These are phyloP conservation scores for Periophthalmus modestus DNA, from an alignment of 2,113 vertebrate species.

Conservation along the genomic window DNA sequence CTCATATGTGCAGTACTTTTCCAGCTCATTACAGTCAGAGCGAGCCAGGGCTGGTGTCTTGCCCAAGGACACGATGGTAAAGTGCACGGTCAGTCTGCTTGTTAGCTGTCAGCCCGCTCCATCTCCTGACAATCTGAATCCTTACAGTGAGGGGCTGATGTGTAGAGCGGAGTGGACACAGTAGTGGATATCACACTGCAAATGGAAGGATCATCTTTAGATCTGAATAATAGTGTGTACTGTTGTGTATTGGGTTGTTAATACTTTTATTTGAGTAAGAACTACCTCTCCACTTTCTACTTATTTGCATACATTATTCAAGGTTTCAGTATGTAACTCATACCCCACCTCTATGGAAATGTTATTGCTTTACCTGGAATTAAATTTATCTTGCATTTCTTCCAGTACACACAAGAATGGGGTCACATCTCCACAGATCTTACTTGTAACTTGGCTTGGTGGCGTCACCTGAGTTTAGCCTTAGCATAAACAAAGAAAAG, in stretches of 20 bases:
- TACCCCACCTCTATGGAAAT: neutral
- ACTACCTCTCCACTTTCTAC: no score
- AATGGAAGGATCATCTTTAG: neutral
- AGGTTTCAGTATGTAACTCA: neutral
- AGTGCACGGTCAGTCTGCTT: neutral
- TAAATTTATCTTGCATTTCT: no score
- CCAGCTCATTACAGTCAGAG: neutral
- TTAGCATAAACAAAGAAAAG: no score
- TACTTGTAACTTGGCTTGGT: neutral
- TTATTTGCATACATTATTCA: neutral
- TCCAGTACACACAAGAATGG: no score
- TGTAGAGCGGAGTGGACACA: neutral
- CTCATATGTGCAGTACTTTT: neutral
- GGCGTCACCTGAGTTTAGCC: no score
- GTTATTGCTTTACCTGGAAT: neutral
- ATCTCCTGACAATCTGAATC: neutral
- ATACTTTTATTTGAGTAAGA: no score
- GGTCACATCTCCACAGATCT: no score
- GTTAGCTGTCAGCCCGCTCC: neutral
- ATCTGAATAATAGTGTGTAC: neutral
- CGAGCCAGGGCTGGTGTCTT: neutral
- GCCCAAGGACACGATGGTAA: neutral
- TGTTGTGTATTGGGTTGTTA: neutral
- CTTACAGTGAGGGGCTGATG: neutral
- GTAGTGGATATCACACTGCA: neutral